Evolutionary conservation across 2,113 vertebrate species (phyloP).

Genomic region (Brachypteracias leptosomus): DNA sequence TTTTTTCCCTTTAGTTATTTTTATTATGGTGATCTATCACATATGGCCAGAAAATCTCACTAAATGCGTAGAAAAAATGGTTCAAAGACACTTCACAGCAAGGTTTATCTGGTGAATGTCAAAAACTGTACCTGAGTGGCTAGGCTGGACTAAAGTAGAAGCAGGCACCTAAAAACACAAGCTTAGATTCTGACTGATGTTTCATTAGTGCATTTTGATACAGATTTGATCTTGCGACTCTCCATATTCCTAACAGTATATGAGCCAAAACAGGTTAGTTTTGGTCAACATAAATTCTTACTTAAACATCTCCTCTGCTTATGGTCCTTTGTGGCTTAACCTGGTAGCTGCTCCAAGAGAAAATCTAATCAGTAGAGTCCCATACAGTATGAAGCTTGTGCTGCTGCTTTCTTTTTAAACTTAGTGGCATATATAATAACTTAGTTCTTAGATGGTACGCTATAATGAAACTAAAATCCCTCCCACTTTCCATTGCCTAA

Average conservation of each 20-base stretch:
- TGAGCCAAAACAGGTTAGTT: background rate
- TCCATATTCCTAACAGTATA: background rate
- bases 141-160: background rate
- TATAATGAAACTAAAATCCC: background rate
- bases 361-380: background rate
- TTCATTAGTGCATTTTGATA: background rate
- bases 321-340: background rate
- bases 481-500: background rate
- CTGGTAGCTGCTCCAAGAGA: background rate
- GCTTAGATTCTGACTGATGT: background rate
- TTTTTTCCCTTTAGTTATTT: background rate
- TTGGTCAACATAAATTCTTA: background rate
- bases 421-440: background rate
- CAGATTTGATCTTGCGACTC: background rate
- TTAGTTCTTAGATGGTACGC: background rate
- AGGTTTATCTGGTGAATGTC: background rate
- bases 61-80: background rate
- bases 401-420: background rate
- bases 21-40: background rate
- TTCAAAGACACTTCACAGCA: background rate
- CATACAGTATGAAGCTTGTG: background rate
- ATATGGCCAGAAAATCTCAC: background rate
- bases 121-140: background rate
- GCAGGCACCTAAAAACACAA: background rate
- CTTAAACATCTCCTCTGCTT: background rate